Conservation (phyloP, 2,888 invertebrate genomes). For the Oscheius sp. region DNA sequence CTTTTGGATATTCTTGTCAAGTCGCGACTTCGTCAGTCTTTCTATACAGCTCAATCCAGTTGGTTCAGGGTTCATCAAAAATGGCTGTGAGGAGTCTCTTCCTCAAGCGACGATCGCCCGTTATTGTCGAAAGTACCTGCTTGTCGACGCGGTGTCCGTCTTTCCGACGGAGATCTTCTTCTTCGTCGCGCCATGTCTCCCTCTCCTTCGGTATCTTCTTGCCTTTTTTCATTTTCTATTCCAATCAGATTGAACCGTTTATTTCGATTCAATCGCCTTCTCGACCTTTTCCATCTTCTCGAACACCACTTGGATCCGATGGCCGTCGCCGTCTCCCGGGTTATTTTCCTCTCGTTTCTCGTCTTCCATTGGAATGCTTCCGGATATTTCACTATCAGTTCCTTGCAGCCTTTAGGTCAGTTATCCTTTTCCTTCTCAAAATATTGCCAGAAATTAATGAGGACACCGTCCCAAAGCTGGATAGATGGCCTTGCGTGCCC, state of each 20-base stretch:
- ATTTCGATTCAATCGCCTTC: constrained; percentile 48
- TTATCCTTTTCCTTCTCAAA: not conserved
- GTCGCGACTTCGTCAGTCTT: constrained; percentile 57
- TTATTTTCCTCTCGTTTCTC: constrained; percentile 25
- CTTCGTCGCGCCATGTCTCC: not conserved
- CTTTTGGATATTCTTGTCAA: constrained; percentile 61
- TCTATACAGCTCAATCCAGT: not conserved
- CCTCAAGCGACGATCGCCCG: not conserved
- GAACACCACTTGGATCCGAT: constrained; percentile 44
- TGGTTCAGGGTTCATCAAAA: constrained; percentile 1
- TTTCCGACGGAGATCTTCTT: constrained; percentile 8
- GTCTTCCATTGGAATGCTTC: constrained; percentile 69
- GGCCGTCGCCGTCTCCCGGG: constrained; percentile 7
- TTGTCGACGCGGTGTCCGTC: constrained; percentile 1
- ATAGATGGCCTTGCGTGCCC: constrained; percentile 47
- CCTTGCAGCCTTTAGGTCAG: constrained; percentile 17
- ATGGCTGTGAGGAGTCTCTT: constrained; percentile 14
- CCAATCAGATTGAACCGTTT: constrained; percentile 40
- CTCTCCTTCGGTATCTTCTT: not conserved
- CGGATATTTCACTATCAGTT: constrained; percentile 54
- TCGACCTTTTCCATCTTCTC: constrained; percentile 45
- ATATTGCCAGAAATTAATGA: no score
- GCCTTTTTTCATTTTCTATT: not conserved
- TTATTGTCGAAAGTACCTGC: not conserved
- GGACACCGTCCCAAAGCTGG: constrained; percentile 30